These are phyloP conservation scores for Apteryx mantelli DNA, from an alignment of 2,113 vertebrate species.

Conservation along the genomic window DNA sequence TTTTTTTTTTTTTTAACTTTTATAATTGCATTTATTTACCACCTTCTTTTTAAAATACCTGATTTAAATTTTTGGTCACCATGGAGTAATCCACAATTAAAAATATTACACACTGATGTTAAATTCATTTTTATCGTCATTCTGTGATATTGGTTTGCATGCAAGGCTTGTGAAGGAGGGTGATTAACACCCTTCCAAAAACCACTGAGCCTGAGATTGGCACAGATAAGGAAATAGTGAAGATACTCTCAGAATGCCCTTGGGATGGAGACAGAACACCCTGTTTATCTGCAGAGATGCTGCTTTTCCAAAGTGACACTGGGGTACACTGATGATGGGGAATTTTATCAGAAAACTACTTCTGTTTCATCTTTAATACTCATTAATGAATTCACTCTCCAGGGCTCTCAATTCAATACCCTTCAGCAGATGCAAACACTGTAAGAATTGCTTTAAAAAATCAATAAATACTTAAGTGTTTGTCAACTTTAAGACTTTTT, in stretches of 20 bases:
- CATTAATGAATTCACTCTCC: background rate
- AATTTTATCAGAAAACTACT: background rate
- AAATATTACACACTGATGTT: background rate
- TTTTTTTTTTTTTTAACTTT: background rate
- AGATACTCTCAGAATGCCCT: background rate
- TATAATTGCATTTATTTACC: background rate
- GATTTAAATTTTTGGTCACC: background rate
- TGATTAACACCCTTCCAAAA: background rate
- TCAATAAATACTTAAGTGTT: conserved; percentile 17
- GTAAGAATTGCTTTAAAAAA: background rate
- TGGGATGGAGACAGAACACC: background rate
- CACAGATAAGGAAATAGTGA: fast-evolving
- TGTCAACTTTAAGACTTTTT: background rate
- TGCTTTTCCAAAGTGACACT: background rate
- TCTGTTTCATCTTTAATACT: background rate
- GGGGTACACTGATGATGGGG: background rate
- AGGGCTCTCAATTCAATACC: background rate
- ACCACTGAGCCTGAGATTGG: fast-evolving
- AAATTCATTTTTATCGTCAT: background rate
- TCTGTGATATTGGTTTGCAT: background rate
- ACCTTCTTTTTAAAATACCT: background rate
- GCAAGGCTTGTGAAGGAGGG: background rate
- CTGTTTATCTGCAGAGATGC: background rate
- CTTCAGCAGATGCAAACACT: background rate
- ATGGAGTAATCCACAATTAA: background rate